Evolutionary conservation across 2,888 invertebrate genomes (phyloP).

Genomic region (Diplazon laetatorius): DNA sequence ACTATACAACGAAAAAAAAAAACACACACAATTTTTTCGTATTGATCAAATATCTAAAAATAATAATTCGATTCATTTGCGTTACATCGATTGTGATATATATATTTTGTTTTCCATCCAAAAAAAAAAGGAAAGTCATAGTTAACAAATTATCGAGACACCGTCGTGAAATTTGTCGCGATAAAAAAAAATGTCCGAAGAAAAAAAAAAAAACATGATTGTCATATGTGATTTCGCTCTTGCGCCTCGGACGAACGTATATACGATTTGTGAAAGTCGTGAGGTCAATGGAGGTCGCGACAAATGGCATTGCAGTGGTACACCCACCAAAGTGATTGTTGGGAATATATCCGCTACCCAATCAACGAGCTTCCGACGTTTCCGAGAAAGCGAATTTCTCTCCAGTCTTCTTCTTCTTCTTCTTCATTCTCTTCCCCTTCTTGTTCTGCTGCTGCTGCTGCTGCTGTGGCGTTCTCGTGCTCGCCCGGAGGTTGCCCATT

Average conservation of each 20-base stretch:
- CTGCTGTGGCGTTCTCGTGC: constrained; percentile 13
- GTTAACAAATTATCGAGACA: no score
- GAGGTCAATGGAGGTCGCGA: constrained; percentile 39
- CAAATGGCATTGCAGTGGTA: constrained; percentile 5
- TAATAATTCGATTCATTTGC: no score
- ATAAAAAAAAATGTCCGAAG: background rate
- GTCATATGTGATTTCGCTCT: background rate
- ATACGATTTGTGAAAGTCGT: constrained; percentile 1
- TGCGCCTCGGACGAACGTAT: background rate
- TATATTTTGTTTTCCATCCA: no score
- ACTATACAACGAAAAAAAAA: no score
- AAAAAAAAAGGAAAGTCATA: no score
- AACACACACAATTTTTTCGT: no score
- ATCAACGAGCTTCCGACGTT: constrained; percentile 52
- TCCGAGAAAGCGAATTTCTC: constrained; percentile 41
- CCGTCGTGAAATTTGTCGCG: no score
- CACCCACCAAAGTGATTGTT: constrained; percentile 34
- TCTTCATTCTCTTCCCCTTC: background rate
- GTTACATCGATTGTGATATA: no score
- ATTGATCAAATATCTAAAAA: no score
- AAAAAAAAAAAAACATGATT: background rate
- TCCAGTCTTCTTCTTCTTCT: background rate
- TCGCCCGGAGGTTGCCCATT: constrained; percentile 3
- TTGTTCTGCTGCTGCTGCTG: background rate
- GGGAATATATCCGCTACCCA: constrained; percentile 52